A percentile compares a stretch with the other conserved stretches of the same genome.
phyloP scores from a whole-genome alignment of 2,113 vertebrate species.

The Amphiprion percula region DNA sequence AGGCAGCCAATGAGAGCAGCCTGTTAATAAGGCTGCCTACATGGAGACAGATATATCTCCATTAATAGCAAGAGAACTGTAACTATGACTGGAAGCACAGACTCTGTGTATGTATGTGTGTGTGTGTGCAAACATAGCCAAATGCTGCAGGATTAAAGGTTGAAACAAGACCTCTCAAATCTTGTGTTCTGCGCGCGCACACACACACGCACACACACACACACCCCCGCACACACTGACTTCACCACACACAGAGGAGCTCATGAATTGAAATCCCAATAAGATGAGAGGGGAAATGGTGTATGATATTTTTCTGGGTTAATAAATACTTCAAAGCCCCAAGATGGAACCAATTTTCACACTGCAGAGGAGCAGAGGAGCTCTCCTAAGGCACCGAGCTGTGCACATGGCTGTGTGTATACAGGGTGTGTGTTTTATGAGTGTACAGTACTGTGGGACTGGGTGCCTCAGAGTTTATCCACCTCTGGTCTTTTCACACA shows the following conservation, averaged over 20 bases:
- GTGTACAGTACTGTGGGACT: constrained; percentile 4
- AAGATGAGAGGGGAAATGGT: constrained; percentile 50
- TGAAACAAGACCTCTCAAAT: constrained; percentile 56
- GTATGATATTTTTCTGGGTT: constrained; percentile 64
- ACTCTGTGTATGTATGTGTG: constrained; percentile 18
- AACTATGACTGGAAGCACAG: constrained; percentile 68
- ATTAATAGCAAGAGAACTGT: constrained; percentile 78
- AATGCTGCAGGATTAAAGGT: constrained; percentile 61
- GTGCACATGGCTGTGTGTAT: constrained; percentile 14
- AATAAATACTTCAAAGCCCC: constrained; percentile 69
- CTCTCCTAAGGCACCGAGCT: constrained; percentile 31
- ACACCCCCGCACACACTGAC: constrained; percentile 12
- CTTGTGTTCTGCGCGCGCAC: background rate
- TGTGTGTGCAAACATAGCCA: constrained; percentile 40
- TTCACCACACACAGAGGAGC: constrained; percentile 31
- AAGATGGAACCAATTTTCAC: constrained; percentile 51
- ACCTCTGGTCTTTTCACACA: constrained; percentile 9
- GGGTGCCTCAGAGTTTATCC: constrained; percentile 36
- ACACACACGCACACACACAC: background rate
- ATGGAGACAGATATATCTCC: constrained; percentile 75
- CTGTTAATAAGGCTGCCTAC: constrained; percentile 58
- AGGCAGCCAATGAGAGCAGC: constrained; percentile 64
- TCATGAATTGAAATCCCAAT: constrained; percentile 49
- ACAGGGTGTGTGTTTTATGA: background rate
- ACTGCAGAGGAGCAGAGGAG: constrained; percentile 40